These are phyloP conservation scores for Odocoileus virginianus DNA, from an alignment of 2,113 vertebrate species.

Conservation along the genomic window DNA sequence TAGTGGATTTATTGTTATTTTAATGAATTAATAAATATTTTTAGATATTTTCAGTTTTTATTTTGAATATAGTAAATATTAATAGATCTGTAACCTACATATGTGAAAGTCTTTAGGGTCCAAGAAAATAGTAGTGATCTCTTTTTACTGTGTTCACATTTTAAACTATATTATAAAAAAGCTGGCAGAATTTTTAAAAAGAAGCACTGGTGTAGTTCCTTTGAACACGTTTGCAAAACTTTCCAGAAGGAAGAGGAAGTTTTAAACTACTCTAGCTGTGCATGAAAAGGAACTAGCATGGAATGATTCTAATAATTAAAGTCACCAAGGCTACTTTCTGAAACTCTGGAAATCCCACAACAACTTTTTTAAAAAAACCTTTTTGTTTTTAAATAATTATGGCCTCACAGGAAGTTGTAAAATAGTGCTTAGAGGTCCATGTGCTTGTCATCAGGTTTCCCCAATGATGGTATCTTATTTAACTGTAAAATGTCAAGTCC, in stretches of 20 bases:
- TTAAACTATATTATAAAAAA: slow-evolving; percentile 23
- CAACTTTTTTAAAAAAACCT: background rate
- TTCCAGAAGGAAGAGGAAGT: background rate
- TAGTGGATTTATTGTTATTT: background rate
- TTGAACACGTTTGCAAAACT: background rate
- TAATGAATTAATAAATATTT: background rate
- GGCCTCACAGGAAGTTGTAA: background rate
- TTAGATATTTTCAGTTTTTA: background rate
- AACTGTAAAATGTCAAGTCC: background rate
- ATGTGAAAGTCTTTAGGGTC: background rate
- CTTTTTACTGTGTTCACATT: background rate
- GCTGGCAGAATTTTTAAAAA: background rate
- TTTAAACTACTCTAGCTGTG: background rate
- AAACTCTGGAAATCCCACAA: background rate
- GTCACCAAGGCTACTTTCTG: background rate
- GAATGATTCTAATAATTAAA: background rate
- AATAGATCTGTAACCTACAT: background rate
- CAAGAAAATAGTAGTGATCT: background rate
- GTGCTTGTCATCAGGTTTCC: background rate
- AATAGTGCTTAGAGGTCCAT: background rate
- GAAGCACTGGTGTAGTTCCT: background rate
- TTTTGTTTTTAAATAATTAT: background rate
- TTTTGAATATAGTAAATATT: background rate
- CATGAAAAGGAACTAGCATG: background rate
- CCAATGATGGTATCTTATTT: background rate